A percentile compares a stretch with the other conserved stretches of the same genome.
Conservation (phyloP, 2,888 invertebrate genomes). For the Drosophila longiperda region DNA sequence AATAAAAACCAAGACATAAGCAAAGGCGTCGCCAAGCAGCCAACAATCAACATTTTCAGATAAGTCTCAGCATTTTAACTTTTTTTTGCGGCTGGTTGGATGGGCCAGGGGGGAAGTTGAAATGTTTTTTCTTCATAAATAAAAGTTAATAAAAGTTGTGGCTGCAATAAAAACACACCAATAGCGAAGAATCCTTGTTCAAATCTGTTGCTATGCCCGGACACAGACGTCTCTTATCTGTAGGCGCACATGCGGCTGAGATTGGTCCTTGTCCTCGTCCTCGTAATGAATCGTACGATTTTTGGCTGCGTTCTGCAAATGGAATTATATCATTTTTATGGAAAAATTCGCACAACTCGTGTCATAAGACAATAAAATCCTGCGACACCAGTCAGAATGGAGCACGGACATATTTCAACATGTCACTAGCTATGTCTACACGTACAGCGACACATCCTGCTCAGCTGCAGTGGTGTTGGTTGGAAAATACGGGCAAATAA, state of each 20-base stretch:
- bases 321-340: constrained; percentile 75
- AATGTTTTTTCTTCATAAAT: constrained; percentile 31
- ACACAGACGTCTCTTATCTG: constrained; percentile 59
- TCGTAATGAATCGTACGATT: constrained; percentile 17
- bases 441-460: constrained; percentile 4
- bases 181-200: constrained; percentile 13
- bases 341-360: constrained; percentile 57
- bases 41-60: constrained; percentile 69
- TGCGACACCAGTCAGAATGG: constrained; percentile 39
- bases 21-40: constrained; percentile 37
- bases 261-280: constrained; percentile 2
- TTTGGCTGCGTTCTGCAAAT: constrained; percentile 56
- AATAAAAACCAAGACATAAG: constrained; percentile 9
- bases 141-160: constrained; percentile 72
- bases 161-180: constrained; percentile 69
- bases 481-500: constrained; percentile 67
- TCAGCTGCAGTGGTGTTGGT: background rate
- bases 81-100: constrained; percentile 4
- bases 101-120: constrained; percentile 5
- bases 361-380: constrained; percentile 70
- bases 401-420: constrained; percentile 51
- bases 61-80: constrained; percentile 52
- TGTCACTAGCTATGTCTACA: constrained; percentile 48
- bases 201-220: constrained; percentile 64
- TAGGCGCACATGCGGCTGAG: constrained; percentile 43